Evolutionary conservation across 2,113 vertebrate species (phyloP), one percentile per base, ranked within the genome.

Genomic region (Phyllopteryx taeniolatus): DNA sequence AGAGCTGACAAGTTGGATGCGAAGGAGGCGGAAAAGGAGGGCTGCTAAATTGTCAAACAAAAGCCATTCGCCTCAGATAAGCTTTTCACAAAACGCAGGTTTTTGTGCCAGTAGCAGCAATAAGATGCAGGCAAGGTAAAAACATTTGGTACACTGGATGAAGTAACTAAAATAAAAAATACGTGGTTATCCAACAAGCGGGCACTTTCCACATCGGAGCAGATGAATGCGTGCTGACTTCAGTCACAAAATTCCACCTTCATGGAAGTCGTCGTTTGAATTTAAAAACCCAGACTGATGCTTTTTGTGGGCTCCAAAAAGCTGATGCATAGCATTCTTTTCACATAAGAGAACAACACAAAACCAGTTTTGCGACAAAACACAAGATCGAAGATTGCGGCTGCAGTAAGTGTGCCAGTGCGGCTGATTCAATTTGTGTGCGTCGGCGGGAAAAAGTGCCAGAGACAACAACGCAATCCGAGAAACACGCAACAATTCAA

Each of bases 1-100:
- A 88, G 73, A 77, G 70, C 62, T 46, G 49, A 76, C 54, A 64
- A 79, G 22, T 39, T 73, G 71, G 71, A 85, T 80, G 84, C 79
- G 83, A 84, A 82, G 70, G 79, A 14, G 60, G 47, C 22, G 17
- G 13, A 49, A 72, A 65, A 72, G 76, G 74, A 67, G 22, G 54
- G 20, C 43, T 56, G 17, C 74, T 73, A 39, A 67, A 54, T 64
- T 81, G 67, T 68, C 67, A 77, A 74, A 77, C 60, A 83, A 76
- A 35, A 71, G 12, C 68, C 14, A 63, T 71, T 66, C 39, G 20
- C 71, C 51, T 80, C 62, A n/a, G 71, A 85, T 80, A 44, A 82
- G 79, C 80, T 74, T 84, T 79, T 67, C 79, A 69, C 51, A 19
- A 42, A 51, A 72, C 43, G 51, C 31, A 59, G 72, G 65, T 71